Base-by-base conservation (phyloP, 2,888 invertebrate genomes). In the Parnassius apollo region DNA sequence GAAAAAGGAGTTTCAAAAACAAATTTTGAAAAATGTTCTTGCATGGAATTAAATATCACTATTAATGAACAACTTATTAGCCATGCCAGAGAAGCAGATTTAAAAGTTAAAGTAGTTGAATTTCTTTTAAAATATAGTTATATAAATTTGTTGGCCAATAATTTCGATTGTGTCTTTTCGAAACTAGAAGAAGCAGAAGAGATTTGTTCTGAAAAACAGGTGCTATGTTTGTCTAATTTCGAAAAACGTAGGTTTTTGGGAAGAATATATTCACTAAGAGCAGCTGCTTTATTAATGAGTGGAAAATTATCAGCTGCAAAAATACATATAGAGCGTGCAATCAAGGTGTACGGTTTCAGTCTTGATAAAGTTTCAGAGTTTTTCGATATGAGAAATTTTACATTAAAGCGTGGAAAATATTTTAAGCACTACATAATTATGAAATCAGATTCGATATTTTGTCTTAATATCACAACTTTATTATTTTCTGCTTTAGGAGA, bases 1-100 rank as follows among this genome's bases (percentile, higher is more conserved):
- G 85, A 86, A 71, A 82, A 81, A 64, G 82, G 80, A 45, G 78
- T 86, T 53, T 90, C 91, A 0, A 65, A 75, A 70, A 88, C 80
- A 0, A 75, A 88, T 68, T 81, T 91, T 62, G 71, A 69, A 12
- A 83, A 75, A 71, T 91, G 91, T 66, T 82, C 85, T 8, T 91
- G 91, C 72, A 68, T 82, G 22, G 87, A 90, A 63, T 74, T 91
- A 65, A 83, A 83, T 61, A 80, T 90, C 49, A 75, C 76, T 46
- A 82, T 89, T 69, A 81, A 76, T 69, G 86, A 88, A 65, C 89
- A 91, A 73, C 73, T 91, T 9, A 79, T 88, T 60, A 68, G 83
- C 65, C 91, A 91, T 63, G 86, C 91, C n/a, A 69, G 72, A 66
- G 79, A 83, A 74, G 89, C 91, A 35, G 89, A 90, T 69, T 69